A percentile compares a stretch with the other conserved stretches of the same genome.
Conservation (phyloP, 1,140 invertebrate genomes). For the Caerostris darwini region DNA sequence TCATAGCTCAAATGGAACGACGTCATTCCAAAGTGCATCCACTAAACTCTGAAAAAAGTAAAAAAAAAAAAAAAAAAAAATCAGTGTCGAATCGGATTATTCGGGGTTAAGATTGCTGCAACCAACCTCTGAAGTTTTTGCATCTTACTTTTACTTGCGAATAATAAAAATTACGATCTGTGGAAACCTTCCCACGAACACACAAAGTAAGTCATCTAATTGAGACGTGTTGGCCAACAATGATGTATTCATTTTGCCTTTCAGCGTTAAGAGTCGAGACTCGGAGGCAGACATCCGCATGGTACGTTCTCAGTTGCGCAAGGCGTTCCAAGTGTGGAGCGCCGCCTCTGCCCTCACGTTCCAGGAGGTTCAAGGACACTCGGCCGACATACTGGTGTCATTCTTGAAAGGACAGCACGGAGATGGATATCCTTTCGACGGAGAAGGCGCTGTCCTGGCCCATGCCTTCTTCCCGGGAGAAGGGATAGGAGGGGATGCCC, state of each 20-base stretch:
- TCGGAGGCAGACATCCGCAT: constrained; percentile 10
- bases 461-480: constrained; percentile 82
- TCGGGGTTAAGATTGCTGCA: too few relatives aligned
- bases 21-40: too few relatives aligned
- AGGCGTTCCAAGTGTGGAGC: constrained; percentile 80
- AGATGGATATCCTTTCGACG: constrained; percentile 85
- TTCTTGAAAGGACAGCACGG: constrained; percentile 91
- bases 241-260: constrained; percentile 23
- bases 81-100: too few relatives aligned
- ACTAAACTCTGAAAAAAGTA: too few relatives aligned
- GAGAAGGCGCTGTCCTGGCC: constrained; percentile 86
- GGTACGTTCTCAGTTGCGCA: constrained; percentile 73
- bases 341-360: constrained; percentile 78
- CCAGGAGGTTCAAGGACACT: constrained; percentile 83
- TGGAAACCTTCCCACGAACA: background rate
- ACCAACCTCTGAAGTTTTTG: too few relatives aligned
- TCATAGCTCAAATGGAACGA: too few relatives aligned
- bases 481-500: constrained; percentile 83
- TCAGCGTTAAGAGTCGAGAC: constrained; percentile 27
- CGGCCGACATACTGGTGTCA: constrained; percentile 90
- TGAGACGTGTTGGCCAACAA: background rate
- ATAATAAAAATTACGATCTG: background rate
- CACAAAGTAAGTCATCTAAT: background rate
- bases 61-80: too few relatives aligned
- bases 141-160: too few relatives aligned